Conservation (phyloP, 2,797 vertebrate genomes). For the Esox masquinongy region DNA sequence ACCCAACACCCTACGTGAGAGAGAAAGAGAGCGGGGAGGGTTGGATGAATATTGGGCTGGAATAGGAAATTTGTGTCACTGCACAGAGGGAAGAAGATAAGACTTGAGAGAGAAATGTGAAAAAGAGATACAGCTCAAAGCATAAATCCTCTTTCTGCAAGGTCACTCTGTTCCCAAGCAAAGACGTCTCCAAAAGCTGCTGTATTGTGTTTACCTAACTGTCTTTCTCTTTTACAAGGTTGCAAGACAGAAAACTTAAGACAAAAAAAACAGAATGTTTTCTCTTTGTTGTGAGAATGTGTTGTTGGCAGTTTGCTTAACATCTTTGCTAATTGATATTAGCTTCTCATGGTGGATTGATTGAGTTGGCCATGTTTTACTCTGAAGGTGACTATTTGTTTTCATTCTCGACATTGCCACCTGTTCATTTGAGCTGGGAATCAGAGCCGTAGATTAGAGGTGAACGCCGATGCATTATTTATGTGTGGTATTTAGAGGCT, state of each 20-base stretch:
- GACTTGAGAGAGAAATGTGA: neutral
- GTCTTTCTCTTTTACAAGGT: too few species aligned
- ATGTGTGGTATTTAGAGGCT: conserved; percentile 63
- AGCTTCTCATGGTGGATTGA: conserved; percentile 22
- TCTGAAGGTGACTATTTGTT: conserved; percentile 43
- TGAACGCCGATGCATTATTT: conserved; percentile 60
- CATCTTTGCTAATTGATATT: too few species aligned
- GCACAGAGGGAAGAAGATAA: neutral
- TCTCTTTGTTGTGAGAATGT: too few species aligned
- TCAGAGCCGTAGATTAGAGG: conserved; percentile 43
- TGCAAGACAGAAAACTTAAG: too few species aligned
- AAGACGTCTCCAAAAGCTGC: neutral
- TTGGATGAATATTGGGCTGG: neutral
- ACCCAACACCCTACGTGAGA: too few species aligned
- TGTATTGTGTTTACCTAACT: neutral
- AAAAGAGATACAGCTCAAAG: neutral
- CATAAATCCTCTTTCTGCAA: neutral
- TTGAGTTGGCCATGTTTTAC: conserved; percentile 33
- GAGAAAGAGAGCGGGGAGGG: too few species aligned
- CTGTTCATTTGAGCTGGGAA: conserved; percentile 40
- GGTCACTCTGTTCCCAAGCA: conserved; percentile 2
- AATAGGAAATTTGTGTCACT: neutral
- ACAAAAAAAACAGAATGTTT: too few species aligned
- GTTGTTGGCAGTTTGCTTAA: too few species aligned
- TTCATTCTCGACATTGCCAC: conserved; percentile 22